These are phyloP conservation scores for Istiophorus platypterus DNA, from an alignment of 2,113 vertebrate genomes.

Conservation along the genomic window DNA sequence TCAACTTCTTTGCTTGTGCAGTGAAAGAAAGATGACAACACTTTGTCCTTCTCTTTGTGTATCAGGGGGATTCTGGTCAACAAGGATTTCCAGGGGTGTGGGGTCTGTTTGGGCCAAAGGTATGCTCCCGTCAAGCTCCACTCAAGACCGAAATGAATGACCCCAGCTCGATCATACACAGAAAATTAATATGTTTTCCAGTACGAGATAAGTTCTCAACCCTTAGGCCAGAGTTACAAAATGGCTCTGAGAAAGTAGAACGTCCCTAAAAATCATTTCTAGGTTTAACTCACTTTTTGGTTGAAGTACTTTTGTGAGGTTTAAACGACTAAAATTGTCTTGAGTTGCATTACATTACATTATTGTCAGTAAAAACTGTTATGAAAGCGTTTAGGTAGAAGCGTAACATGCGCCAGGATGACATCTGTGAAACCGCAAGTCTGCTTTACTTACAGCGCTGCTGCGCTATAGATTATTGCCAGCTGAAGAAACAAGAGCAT, in stretches of 20 bases:
- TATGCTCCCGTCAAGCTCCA: conserved; percentile 62
- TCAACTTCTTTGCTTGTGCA: background rate
- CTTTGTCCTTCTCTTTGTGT: conserved; percentile 1
- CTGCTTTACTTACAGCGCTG: conserved; percentile 25
- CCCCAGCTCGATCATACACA: background rate
- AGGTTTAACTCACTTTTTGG: conserved; percentile 22
- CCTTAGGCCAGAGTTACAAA: background rate
- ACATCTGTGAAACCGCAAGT: conserved; percentile 41
- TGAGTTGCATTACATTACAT: conserved; percentile 18
- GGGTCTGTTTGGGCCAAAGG: conserved; percentile 96
- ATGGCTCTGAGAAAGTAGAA: conserved; percentile 11
- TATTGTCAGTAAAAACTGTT: conserved; percentile 32
- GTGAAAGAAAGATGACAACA: background rate
- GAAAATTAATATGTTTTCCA: background rate
- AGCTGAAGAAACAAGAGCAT: conserved; percentile 60
- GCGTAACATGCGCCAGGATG: conserved; percentile 33
- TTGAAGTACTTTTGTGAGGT: conserved; percentile 27
- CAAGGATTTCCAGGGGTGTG: conserved; percentile 91
- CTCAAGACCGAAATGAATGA: conserved; percentile 2
- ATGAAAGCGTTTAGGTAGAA: conserved; percentile 44
- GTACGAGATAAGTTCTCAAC: conserved; percentile 3
- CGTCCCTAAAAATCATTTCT: background rate
- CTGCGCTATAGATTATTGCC: conserved; percentile 53
- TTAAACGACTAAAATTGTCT: conserved; percentile 21
- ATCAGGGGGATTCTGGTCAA: conserved; percentile 90